Base-by-base conservation (phyloP, 2,888 invertebrate genomes). In the Agonopterix alstromeriana region DNA sequence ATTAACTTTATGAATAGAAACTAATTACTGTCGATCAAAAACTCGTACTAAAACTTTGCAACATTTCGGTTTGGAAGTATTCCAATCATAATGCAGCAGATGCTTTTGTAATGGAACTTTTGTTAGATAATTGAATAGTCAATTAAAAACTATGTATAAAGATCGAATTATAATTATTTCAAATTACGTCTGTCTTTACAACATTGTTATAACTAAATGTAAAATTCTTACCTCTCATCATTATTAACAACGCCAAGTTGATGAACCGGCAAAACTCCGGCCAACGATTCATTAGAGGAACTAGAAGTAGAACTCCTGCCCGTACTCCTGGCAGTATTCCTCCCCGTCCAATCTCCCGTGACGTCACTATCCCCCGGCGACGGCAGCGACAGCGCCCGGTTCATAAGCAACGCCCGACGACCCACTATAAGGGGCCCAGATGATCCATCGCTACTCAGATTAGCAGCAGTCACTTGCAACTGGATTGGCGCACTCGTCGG, bases 401-500 rank as follows among this genome's bases (percentile, higher is more conserved):
- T 87, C 84, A 87, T 87, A 36, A 87, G 62, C 57, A 88, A 67
- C 10, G 87, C 77, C 47, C 82, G 67, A 1, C 87, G 78, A 7
- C 87, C 87, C 8, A 87, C 77, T 46, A 88, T 86, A 46, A 87
- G 65, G 10, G 87, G 88, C 1, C 84, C 84, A 7, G 87, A 81
- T 11, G 79, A 70, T 10, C 80, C 80, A 56, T 82, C 84, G 47
- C 70, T 76, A 54, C 76, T 85, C n/a, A 87, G 62, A 69, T 86
- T 86, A 1, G 86, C 82, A 14, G 87, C 83, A 10, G 86, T 84
- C 42, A 87, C 82, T 71, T 87, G 87, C 53, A 87, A 66, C 60
- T 87, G 87, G 65, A 88, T 82, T 2, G 88, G 88, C 9, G 86
- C 83, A 59, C 85, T 87, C 0, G 85, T 85, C 35, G 88, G 88